These are phyloP conservation scores for Drosophila lacteicornis DNA, from an alignment of 1,140 invertebrate genomes.

Conservation along the genomic window DNA sequence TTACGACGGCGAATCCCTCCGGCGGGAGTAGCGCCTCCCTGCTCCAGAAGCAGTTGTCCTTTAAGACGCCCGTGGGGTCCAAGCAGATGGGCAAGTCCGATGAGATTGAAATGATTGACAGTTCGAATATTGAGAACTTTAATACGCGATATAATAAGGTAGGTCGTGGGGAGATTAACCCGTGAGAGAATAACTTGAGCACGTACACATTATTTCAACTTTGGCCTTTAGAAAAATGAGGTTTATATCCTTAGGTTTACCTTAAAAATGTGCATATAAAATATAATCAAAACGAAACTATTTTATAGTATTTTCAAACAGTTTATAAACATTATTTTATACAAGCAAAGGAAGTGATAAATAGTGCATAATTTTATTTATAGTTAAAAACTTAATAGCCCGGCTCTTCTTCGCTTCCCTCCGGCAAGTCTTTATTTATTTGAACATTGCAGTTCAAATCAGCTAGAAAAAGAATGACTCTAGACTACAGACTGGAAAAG, in stretches of 20 bases:
- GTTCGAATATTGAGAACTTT: constrained; percentile 63
- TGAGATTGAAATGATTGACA: constrained; percentile 78
- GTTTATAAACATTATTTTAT: background rate
- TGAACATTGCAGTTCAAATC: too few relatives aligned
- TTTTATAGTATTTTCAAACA: background rate
- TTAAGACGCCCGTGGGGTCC: constrained; percentile 74
- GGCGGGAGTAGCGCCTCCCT: constrained; percentile 75
- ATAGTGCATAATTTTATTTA: background rate
- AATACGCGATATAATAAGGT: constrained; percentile 75
- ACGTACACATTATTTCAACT: background rate
- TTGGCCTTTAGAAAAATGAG: background rate
- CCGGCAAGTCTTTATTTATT: too few relatives aligned
- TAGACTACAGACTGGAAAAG: too few relatives aligned
- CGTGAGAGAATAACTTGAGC: too few relatives aligned
- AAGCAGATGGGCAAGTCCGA: constrained; percentile 72
- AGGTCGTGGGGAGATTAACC: background rate
- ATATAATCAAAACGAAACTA: background rate
- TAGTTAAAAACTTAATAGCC: background rate
- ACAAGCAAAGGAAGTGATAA: background rate
- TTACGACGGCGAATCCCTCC: constrained; percentile 73
- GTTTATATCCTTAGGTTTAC: too few relatives aligned
- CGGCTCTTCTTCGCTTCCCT: too few relatives aligned
- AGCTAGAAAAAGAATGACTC: too few relatives aligned
- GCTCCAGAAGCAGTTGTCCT: constrained; percentile 76
- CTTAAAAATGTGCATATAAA: too few relatives aligned